These are phyloP conservation scores for Petaurus breviceps DNA, from an alignment of 2,113 vertebrate species.

Conservation along the genomic window DNA sequence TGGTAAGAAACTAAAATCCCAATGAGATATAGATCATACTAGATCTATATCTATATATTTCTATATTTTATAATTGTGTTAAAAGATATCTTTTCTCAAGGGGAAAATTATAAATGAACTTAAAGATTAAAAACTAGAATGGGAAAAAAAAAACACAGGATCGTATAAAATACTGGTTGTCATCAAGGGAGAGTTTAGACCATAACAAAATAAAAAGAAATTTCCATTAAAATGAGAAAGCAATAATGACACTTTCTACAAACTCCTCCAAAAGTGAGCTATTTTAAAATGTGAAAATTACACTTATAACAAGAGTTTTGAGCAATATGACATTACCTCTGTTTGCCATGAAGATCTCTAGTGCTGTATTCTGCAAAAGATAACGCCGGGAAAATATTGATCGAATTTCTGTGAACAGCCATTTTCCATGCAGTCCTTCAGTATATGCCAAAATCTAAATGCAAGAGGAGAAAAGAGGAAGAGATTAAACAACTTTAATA, in stretches of 20 bases:
- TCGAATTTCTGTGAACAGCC: conserved; percentile 97
- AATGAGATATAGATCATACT: background rate
- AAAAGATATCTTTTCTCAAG: background rate
- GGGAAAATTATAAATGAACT: conserved; percentile 36
- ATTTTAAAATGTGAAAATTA: conserved; percentile 6
- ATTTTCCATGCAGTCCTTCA: conserved; percentile 98
- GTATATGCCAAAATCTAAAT: conserved; percentile 93
- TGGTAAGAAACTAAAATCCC: background rate
- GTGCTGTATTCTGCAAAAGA: conserved; percentile 95
- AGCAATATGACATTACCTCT: conserved; percentile 87
- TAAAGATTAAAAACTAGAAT: background rate
- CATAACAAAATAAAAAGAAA: conserved; percentile 11
- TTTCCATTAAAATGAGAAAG: conserved; percentile 50
- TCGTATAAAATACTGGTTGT: conserved; percentile 26
- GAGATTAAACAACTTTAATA: background rate
- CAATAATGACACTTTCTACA: background rate
- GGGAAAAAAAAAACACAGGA: background rate
- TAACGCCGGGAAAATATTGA: conserved; percentile 95
- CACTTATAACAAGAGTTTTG: conserved; percentile 4
- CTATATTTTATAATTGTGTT: background rate
- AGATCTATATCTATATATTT: background rate
- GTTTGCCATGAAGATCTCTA: conserved; percentile 99
- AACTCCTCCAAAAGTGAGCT: conserved; percentile 27
- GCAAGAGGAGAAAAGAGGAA: conserved; percentile 18
- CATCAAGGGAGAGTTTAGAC: conserved; percentile 1